Evolutionary conservation across 2,888 invertebrate genomes (phyloP), one percentile per base, ranked within the genome.

Genomic region (Hylaea fasciaria): DNA sequence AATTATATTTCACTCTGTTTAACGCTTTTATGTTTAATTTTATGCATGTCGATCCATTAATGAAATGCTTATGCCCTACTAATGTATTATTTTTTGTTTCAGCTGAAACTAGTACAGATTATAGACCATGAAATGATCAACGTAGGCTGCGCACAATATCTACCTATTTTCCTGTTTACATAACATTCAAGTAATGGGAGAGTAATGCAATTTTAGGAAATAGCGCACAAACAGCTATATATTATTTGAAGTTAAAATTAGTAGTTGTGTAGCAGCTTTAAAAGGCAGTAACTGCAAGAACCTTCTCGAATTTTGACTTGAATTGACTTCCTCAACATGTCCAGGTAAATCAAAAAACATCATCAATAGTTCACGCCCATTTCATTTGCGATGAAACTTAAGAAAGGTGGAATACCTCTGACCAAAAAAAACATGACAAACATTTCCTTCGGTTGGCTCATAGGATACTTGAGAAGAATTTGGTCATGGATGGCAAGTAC

Each of bases 221-320:
- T 66, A 70, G 69, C 68, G 65, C 67, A 70, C 62, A 73, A 68
- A 69, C 71, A 50, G 22, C 40, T 29, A 11, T 8, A 22, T 5
- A 61, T 49, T 71, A 58, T 67, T 73, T 63, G 65, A 60, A 61
- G 70, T 77, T 71, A 83, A 79, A 80, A 76, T 76, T 80, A 81
- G 77, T 77, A 61, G 67, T 40, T 51, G 56, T 32, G 10, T 32
- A 60, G 65, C 60, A 68, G 65, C 61, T 39, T 52, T 41, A 59
- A 52, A 50, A 57, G 58, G 57, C 70, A 68, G 64, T 68, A 60
- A 39, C 41, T 39, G 16, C n/a, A 57, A 35, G 52, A 63, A 14
- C 28, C 54, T 55, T 14, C 17, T 57, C 44, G 51, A 51, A 47
- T 29, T 47, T 50, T 11, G 22, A 61, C 46, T 45, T 55, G 51